A percentile compares a stretch with the other conserved stretches of the same genome.
Conservation (phyloP, 2,888 invertebrate species). For the Galerucella calmariensis region DNA sequence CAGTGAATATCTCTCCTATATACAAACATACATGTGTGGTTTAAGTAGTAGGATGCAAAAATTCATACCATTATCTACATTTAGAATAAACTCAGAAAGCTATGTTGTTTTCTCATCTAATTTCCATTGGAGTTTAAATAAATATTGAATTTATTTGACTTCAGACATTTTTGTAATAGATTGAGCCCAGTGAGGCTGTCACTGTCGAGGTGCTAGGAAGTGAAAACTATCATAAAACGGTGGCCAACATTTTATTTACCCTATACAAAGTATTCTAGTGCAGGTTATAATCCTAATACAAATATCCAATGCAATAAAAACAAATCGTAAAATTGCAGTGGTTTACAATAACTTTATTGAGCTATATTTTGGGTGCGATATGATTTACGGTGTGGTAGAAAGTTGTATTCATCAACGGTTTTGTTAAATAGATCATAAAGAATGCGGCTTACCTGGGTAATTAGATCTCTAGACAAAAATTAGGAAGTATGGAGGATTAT, state of each 20-base stretch:
- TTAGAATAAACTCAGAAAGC: too few species aligned
- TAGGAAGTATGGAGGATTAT: not conserved
- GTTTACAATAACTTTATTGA: constrained; percentile 34
- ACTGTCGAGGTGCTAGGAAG: constrained; percentile 42
- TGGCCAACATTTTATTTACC: constrained; percentile 47
- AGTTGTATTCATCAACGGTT: constrained; percentile 29
- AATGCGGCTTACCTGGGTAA: constrained; percentile 21
- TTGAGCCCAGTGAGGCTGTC: constrained; percentile 10
- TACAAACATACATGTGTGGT: too few species aligned
- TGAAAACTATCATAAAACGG: constrained; percentile 53
- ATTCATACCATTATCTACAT: too few species aligned
- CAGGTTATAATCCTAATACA: constrained; percentile 38
- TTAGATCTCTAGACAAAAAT: not conserved
- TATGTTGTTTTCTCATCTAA: too few species aligned
- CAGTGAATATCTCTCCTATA: too few species aligned
- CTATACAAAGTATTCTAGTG: constrained; percentile 35
- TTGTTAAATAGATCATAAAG: constrained; percentile 12
- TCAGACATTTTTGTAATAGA: not conserved
- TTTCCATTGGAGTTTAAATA: too few species aligned
- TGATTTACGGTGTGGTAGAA: constrained; percentile 45
- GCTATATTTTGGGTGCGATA: constrained; percentile 32
- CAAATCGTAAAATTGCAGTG: constrained; percentile 53
- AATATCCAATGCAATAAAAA: constrained; percentile 51
- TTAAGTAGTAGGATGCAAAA: too few species aligned
- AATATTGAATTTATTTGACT: too few species aligned